Evolutionary conservation across 2,797 vertebrate species (phyloP).

Genomic region (Lithobates sylvaticus): DNA sequence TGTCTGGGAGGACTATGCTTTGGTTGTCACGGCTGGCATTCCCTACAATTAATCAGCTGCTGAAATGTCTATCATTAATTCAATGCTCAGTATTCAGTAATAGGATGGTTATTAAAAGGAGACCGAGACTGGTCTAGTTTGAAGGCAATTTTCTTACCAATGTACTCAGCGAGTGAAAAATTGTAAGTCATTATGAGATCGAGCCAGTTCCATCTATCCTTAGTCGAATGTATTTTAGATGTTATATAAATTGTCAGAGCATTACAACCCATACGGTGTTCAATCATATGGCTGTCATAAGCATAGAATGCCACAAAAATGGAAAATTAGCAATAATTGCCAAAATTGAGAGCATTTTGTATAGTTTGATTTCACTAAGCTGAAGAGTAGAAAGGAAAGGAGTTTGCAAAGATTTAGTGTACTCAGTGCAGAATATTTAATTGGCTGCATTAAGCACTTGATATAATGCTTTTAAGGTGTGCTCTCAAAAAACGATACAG

Average conservation of each 20-base stretch:
- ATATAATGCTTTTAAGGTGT: conserved; percentile 42
- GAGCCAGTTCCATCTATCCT: conserved; percentile 35
- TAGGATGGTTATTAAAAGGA: conserved; percentile 50
- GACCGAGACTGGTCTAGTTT: conserved; percentile 31
- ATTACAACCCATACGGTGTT: conserved; percentile 38
- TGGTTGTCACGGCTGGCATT: conserved; percentile 24
- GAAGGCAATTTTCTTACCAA: conserved; percentile 54
- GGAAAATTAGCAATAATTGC: conserved; percentile 37
- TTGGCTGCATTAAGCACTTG: conserved; percentile 28
- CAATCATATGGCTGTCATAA: conserved; percentile 29
- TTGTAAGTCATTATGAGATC: conserved; percentile 49
- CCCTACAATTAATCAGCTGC: conserved; percentile 45
- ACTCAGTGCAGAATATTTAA: conserved; percentile 40
- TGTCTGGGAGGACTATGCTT: conserved; percentile 22
- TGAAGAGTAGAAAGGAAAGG: conserved; percentile 24
- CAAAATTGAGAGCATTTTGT: neutral
- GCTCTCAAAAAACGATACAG: conserved; percentile 7
- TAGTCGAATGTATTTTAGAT: conserved; percentile 44
- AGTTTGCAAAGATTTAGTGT: neutral
- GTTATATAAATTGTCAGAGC: conserved; percentile 42
- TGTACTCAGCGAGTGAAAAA: conserved; percentile 45
- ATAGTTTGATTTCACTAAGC: conserved; percentile 21
- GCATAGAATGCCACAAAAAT: conserved; percentile 18
- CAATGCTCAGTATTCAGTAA: conserved; percentile 30
- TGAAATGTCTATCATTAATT: conserved; percentile 42